Evolutionary conservation across 2,113 vertebrate species (phyloP), one percentile per base, ranked within the genome.

Genomic region (Mobula hypostoma): DNA sequence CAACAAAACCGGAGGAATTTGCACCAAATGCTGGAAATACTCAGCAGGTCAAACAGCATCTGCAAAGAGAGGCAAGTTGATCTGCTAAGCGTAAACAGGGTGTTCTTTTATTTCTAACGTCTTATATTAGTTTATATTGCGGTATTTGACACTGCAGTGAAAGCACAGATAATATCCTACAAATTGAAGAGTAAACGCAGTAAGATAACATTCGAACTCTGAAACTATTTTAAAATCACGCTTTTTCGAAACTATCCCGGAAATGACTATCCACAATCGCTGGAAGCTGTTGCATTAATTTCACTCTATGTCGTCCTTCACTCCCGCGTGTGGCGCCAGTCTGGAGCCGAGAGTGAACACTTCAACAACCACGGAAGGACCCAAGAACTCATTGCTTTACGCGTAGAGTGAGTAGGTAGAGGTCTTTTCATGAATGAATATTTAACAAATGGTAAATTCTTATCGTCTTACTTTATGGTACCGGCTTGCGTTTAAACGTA

Each of bases 361-460:
- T 27, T 87, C 48, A 27, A 1, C n/a, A 40, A 29, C 4, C 79
- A 48, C 15, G 6, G 19, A 24, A 15, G 32, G 79, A 36, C 24
- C 90, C 4, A 21, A 21, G 32, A 48, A 40, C 90, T 72, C 68
- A 74, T 48, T 93, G 40, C 90, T 72, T 29, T 17, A 48, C 32
- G 70, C 40, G 68, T 27, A 27, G 68, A 70, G 90, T 74, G 90
- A 93, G 91, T 74, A 56, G 91, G 17, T 93, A 24, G 15, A 36
- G 9, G 70, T 56, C 36, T 93, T 93, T 74, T 29, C 68, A 36
- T 40, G 32, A 74, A 76, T 72, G 68, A 72, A 72, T 93, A 93
- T 76, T 93, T 93, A 93, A 93, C 70, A 93, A 93, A 93, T 40
- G 91, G 48, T 74, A 29, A 72, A 93, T 15, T 29, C 21, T 72